Conservation (phyloP, 2,113 vertebrate species). For the Orycteropus afer region DNA sequence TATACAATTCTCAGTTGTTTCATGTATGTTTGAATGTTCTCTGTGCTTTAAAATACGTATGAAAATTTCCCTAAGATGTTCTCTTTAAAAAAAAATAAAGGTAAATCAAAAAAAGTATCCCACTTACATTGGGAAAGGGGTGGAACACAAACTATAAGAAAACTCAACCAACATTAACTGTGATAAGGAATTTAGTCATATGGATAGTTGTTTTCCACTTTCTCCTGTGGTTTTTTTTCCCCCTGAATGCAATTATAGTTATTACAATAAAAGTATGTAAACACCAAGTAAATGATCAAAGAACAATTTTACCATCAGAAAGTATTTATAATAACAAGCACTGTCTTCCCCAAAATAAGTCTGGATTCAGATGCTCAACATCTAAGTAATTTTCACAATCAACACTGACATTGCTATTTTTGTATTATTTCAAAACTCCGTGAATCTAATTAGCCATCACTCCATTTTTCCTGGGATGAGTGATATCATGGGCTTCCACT, state of each 20-base stretch:
- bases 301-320: neutral
- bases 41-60: neutral
- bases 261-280: neutral
- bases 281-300: neutral
- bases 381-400: neutral
- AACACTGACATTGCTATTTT: conserved; percentile 1
- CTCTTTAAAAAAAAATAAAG: neutral
- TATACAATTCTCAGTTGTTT: neutral
- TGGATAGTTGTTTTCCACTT: neutral
- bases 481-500: neutral
- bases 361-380: neutral
- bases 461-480: neutral
- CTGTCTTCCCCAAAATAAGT: neutral
- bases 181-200: neutral
- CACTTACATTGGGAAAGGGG: neutral
- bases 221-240: conserved; percentile 18
- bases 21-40: too few relatives aligned
- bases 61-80: neutral
- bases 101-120: neutral
- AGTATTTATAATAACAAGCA: neutral
- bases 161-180: neutral
- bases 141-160: neutral
- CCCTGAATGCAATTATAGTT: neutral
- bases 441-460: neutral
- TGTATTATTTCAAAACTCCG: neutral